Conservation (phyloP, 2,888 invertebrate species). For the Nephrotoma guestfalica region DNA sequence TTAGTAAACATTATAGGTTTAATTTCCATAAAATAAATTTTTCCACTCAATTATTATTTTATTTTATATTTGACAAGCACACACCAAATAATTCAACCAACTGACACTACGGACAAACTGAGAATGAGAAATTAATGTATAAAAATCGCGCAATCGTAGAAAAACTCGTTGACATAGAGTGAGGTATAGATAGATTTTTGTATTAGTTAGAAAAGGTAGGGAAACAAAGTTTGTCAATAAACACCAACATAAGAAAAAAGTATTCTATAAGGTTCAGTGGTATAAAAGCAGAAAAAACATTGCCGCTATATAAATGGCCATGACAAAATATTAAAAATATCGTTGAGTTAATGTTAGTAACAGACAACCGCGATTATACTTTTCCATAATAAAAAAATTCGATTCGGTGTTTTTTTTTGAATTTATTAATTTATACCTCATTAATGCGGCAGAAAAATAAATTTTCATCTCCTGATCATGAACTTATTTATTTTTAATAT, state of each 20-base stretch:
- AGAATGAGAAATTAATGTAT: background rate
- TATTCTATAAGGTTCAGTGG: background rate
- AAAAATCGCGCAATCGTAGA: background rate
- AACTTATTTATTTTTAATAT: no score
- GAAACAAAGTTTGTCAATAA: background rate
- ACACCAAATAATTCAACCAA: background rate
- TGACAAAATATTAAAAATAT: no score
- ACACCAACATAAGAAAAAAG: background rate
- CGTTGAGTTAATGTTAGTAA: no score
- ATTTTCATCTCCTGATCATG: no score
- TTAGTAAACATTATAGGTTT: background rate
- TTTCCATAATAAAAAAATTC: no score
- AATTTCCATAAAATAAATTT: background rate
- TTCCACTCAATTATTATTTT: background rate
- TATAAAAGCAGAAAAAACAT: no score
- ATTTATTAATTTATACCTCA: no score
- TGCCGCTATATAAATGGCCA: no score
- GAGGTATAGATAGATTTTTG: background rate
- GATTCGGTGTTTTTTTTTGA: no score
- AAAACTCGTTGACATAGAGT: background rate
- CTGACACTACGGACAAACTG: background rate
- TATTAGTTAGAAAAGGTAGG: background rate
- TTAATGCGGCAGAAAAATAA: no score
- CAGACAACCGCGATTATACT: no score
- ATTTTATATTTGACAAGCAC: background rate